Evolutionary conservation across 1,140 invertebrate species (phyloP), one percentile per base, ranked within the genome.

Genomic region (Calephelis nemesis): DNA sequence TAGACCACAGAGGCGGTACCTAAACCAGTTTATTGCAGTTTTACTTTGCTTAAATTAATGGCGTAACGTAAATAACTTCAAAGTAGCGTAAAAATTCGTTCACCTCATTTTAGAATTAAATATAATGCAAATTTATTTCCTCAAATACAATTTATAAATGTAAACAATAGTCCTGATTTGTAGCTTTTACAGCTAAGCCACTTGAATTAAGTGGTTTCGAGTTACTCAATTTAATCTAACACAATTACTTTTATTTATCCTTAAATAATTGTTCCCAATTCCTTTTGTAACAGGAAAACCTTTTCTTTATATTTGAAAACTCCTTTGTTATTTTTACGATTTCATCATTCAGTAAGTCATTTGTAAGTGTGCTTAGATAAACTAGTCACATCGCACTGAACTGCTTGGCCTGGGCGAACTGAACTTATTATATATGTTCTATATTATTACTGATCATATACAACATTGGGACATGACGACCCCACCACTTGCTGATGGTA

Each of bases 171-270:
- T 6, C 9, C 11, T 58, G 19, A 30, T 58, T 11, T 30, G 54
- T 15, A 39, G 30, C 54, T 19, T 54, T 54, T 54, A 54, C 19
- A 39, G 54, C 12, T 39, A 58, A 40, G 30, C 54, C 54, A 39
- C 11, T 7, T 19, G 39, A n/a, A 9, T 58, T 30, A 58, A 58
- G 30, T 58, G 54, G 54, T 19, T 39, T 39, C 54, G 39, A 58
- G 5, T 58, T 58, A 19, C 54, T 40, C 54, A 58, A 58, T 58
- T 58, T 58, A 58, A 58, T 11, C 10, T 39, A 58, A 58, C 12
- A 58, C 19, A 58, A 58, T 58, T 58, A 58, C 54, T 30, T 58
- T 58, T 58, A 40, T 58, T 58, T 39, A 58, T 58, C 54, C 54
- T 12, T 10, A 11, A 40, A 39, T 58, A 15, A 58, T 58, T 58